Base-by-base conservation (phyloP, 2,888 invertebrate species). In the Petrolisthes cinctipes region DNA sequence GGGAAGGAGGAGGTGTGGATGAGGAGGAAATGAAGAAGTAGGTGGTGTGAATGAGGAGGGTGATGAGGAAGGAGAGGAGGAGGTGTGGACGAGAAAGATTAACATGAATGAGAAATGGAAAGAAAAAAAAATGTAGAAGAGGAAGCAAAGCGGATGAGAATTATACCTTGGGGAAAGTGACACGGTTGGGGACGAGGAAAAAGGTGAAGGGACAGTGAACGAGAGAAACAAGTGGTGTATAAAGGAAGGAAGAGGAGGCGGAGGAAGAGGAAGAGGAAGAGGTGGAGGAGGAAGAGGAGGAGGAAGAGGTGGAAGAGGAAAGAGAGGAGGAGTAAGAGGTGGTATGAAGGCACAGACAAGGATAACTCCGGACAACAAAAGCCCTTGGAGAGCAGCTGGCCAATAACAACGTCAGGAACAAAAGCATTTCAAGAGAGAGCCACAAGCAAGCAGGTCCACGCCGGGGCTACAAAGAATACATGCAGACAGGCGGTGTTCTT, bases 131-230 rank as follows among this genome's bases (percentile, higher is more conserved):
- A 54, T 54, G 51, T 78, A 51, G 51, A n/a, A 78, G 53, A 23
- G 51, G 51, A 78, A 78, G 54, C 17, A 54, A 53, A 78, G 54
- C 54, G 53, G 54, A 78, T 78, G 53, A 56, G 56, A 20, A 53
- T n/a, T 11, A 23, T n/a, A 23, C 14, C 7, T n/a, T 56, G 61
- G n/a, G n/a, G 56, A 57, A 71, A 82, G 82, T 56, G 83, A 83
- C 56, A 75, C 75, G 57, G 57, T 56, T 73, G 75, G 75, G 57
- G 83, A 83, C 56, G 57, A 75, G 75, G 75, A 83, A 57, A 75
- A 75, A 83, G 83, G 75, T 53, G 57, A 57, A 54, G 56, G 75
- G 53, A 73, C 54, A 76, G 83, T 53, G 14, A 76, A 54, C 57
- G 57, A 57, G 78, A 78, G 78, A 61, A 57, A 61, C 37, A 61